phyloP scores from a whole-genome alignment of 2,113 vertebrate genomes.

The Pungitius pungitius region DNA sequence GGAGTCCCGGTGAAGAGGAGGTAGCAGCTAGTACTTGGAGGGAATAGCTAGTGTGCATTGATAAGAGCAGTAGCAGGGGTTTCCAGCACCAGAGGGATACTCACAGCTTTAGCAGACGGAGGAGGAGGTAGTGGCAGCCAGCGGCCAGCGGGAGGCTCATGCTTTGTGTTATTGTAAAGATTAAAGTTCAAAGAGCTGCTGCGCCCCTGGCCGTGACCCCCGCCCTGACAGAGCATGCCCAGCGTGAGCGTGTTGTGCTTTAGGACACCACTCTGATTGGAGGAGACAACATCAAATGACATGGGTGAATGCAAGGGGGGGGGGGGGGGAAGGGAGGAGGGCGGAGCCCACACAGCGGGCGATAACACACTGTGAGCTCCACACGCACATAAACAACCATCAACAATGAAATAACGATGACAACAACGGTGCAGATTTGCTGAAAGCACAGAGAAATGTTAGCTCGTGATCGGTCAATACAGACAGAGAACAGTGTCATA shows the following conservation, averaged over 20 bases:
- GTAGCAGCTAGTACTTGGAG: conserved; percentile 13
- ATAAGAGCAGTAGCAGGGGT: conserved; percentile 51
- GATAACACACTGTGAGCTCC: conserved; percentile 86
- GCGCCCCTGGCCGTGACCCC: conserved; percentile 92
- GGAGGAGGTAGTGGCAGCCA: conserved; percentile 89
- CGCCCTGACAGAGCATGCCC: conserved; percentile 97
- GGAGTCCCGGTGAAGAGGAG: conserved; percentile 11
- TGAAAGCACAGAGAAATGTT: conserved; percentile 84
- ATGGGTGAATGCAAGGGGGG: conserved; percentile 82
- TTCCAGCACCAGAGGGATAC: conserved; percentile 70
- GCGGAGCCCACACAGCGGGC: conserved; percentile 60
- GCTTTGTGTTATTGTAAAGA: conserved; percentile 99
- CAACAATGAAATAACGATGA: conserved; percentile 49
- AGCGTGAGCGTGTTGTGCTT: conserved; percentile 99
- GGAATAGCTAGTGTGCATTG: conserved; percentile 25
- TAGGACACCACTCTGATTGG: conserved; percentile 99
- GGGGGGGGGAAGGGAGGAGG: conserved; percentile 35
- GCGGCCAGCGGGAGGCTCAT: conserved; percentile 94
- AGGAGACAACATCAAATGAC: conserved; percentile 97
- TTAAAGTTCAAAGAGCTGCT: conserved; percentile 99
- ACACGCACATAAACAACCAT: conserved; percentile 68
- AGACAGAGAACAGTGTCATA: conserved; percentile 67
- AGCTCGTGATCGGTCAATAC: conserved; percentile 66
- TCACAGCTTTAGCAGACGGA: conserved; percentile 78
- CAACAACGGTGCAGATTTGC: conserved; percentile 84